Evolutionary conservation across 2,888 invertebrate genomes (phyloP), one percentile per base, ranked within the genome.

Genomic region (Sminthurinus aureus): DNA sequence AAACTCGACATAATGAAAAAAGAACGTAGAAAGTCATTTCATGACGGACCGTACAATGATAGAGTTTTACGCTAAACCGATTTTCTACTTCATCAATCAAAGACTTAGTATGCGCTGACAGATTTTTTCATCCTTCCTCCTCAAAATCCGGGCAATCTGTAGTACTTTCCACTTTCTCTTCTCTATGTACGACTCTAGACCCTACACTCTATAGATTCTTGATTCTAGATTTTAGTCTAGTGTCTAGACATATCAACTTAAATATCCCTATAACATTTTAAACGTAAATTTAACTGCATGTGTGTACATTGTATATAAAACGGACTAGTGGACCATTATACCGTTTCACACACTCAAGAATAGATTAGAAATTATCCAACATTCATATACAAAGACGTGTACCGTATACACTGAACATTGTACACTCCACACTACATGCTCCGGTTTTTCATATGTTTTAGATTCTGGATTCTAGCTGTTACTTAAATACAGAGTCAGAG

Each of bases 11-110:
- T 12, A 74, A 74, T 50, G 74, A 26, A 26, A n/a, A 71, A 15
- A 50, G 74, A 38, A 38, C 38, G 38, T 12, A 9, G 58, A 77
- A 77, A 77, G 77, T 77, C 58, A 77, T 77, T 22, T 22, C 77
- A 77, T 77, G 77, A 77, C 77, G 22, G 58, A 76, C 18, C 13
- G 67, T 13, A 79, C 79, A 79, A 79, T 79, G 79, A 80, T 71
- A 80, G 71, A 64, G 67, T 78, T 24, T 76, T 81, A 83, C 67
- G 73, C 84, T 82, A 84, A 84, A 82, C 73, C 77, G 79, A 79
- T 86, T 84, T 85, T 85, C 82, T 83, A 81, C 86, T 83, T 85
- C 85, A 86, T 85, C 85, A 86, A 85, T 86, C 86, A 86, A 86
- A 86, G 81, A 78, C 81, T 82, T 81, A 73, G 71, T 82, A 67